phyloP scores from a whole-genome alignment of 1,140 invertebrate species.

The Drosophila pachea region DNA sequence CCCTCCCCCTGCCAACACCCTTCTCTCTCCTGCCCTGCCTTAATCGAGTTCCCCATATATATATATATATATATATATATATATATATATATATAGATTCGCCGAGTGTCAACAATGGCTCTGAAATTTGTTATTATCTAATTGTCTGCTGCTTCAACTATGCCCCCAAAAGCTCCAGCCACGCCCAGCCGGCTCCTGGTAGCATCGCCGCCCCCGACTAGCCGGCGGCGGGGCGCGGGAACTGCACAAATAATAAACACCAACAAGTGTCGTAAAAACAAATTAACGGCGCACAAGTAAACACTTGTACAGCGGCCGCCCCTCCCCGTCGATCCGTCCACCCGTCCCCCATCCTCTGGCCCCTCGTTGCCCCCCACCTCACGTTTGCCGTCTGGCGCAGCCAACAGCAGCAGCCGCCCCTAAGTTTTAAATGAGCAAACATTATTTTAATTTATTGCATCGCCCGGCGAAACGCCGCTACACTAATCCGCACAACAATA shows the following conservation, averaged over 20 bases:
- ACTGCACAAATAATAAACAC: constrained; percentile 60
- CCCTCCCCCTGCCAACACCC: too few species aligned
- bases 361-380: neutral
- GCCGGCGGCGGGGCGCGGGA: constrained; percentile 47
- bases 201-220: constrained; percentile 23
- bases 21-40: constrained; percentile 1
- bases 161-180: constrained; percentile 15
- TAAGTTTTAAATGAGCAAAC: constrained; percentile 61
- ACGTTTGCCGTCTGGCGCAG: neutral
- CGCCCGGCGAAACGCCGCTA: constrained; percentile 28
- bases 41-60: constrained; percentile 11
- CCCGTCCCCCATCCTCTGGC: too few species aligned
- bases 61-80: too few species aligned
- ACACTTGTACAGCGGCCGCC: constrained; percentile 47
- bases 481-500: constrained; percentile 43
- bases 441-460: constrained; percentile 62
- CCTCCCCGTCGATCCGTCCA: neutral
- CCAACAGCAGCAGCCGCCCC: constrained; percentile 8
- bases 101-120: constrained; percentile 37
- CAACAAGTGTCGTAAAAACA: constrained; percentile 62
- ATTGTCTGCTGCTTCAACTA: constrained; percentile 36
- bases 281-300: constrained; percentile 59
- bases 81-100: neutral
- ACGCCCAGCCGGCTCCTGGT: constrained; percentile 12
- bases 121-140: constrained; percentile 51